Percentiles rank a stretch among this genome's conserved stretches.
phyloP scores from a whole-genome alignment of 2,113 vertebrate species.

The Pogonocichla stellata region DNA sequence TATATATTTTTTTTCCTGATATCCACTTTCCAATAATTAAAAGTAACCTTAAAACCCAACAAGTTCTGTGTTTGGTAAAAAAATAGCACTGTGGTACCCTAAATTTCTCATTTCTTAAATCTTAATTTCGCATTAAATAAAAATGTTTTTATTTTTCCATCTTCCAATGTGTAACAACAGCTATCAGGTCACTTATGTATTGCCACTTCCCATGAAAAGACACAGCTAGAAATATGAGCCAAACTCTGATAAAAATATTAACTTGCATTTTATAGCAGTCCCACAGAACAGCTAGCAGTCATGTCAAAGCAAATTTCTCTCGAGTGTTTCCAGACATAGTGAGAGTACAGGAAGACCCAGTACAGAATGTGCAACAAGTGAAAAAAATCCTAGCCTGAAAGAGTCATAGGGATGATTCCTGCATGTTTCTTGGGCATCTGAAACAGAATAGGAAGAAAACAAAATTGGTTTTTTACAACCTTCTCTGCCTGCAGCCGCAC shows the following conservation, averaged over 20 bases:
- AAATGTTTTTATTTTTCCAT: not conserved
- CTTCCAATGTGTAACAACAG: not conserved
- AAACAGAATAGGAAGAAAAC: not conserved
- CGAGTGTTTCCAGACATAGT: not conserved
- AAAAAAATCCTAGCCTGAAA: not conserved
- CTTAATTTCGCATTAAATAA: not conserved
- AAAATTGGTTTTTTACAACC: rapidly evolving
- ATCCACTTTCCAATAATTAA: not conserved
- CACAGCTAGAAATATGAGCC: not conserved
- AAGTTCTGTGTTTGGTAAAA: not conserved
- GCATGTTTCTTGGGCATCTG: not conserved
- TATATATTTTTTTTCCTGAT: not conserved
- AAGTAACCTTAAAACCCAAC: not conserved
- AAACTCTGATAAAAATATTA: not conserved
- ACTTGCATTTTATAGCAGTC: not conserved
- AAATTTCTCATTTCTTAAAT: not conserved
- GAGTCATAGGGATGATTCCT: not conserved
- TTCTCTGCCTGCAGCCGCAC: not conserved
- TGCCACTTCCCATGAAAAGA: not conserved
- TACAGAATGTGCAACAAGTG: not conserved
- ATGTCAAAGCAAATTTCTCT: not conserved
- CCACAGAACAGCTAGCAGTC: not conserved
- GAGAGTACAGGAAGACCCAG: not conserved
- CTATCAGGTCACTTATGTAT: not conserved
- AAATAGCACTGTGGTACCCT: not conserved